These are phyloP conservation scores for Rhadina sibilatrix DNA, from an alignment of 2,113 vertebrate species.

Conservation along the genomic window DNA sequence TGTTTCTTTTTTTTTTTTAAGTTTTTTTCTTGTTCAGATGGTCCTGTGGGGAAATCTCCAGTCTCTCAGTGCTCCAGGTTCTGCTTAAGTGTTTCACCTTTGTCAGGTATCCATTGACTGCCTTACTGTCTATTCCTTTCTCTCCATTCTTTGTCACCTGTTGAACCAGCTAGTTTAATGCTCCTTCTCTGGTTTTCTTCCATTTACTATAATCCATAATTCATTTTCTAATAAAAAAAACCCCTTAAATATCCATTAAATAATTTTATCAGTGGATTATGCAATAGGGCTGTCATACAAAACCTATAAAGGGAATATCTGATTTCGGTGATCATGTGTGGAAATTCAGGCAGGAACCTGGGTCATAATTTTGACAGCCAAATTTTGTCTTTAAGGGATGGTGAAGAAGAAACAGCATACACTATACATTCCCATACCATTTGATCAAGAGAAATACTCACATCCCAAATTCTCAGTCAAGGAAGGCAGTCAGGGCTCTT, in stretches of 20 bases:
- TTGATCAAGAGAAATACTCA: neutral
- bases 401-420: neutral
- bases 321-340: neutral
- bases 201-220: neutral
- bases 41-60: neutral
- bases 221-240: neutral
- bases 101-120: neutral
- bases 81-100: neutral
- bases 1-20: neutral
- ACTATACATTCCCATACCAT: neutral
- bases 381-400: neutral
- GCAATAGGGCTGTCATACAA: neutral
- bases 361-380: neutral
- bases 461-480: neutral
- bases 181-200: neutral
- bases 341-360: neutral
- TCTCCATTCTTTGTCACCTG: neutral
- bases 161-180: neutral
- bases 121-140: neutral
- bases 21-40: neutral
- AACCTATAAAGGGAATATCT: neutral
- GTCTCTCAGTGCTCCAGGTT: neutral
- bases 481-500: neutral
- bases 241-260: neutral
- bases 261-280: neutral